Base-by-base conservation (phyloP, 1,140 invertebrate genomes). In the Dreissena rostriformis region DNA sequence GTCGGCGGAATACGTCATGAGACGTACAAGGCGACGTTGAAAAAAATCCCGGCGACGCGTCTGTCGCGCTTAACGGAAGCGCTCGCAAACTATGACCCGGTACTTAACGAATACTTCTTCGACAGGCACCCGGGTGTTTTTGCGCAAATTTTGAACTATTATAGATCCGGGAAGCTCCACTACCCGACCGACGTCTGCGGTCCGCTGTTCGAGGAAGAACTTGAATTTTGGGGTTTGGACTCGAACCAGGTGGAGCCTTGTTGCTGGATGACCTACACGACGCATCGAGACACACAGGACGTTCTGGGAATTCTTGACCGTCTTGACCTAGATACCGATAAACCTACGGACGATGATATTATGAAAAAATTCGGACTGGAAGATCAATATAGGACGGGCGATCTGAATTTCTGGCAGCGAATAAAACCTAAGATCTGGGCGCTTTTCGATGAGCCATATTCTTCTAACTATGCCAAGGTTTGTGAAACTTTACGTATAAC, bases 21-120 rank as follows among this genome's bases (percentile, higher is more conserved):
- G 94, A 99, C 98, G 67, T 99, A 98, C 94, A 98, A 98, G 94
- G 93, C 93, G 52, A 97, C 97, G 6, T 93, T 98, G 87, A 98
- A 98, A 94, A 98, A 99, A 94, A 98, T 99, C 90, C 98, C 98
- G 55, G 98, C 97, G 55, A 98, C 98, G 5, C 94, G 98, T 82
- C 94, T 98, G 73, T 98, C 97, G 26, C 94, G 97, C 71, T 95
- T 98, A 65, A 98, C 97, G 11, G 97, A 98, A 93, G 96, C 96
- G 19, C 94, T 98, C 83, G 97, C 96, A 88, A 99, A 99, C 94
- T 99, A 99, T 94, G 98, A 99, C 94, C 97, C 97, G 17, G 96
- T 98, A 88, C 95, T 99, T 86, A 99, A 99, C 94, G 98, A 99
- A 94, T 99, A 99, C 95, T 99, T 99, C 96, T 99, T 99, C 94